Base-by-base conservation (phyloP, 1,140 invertebrate genomes). In the Pemphigus obesinymphae region DNA sequence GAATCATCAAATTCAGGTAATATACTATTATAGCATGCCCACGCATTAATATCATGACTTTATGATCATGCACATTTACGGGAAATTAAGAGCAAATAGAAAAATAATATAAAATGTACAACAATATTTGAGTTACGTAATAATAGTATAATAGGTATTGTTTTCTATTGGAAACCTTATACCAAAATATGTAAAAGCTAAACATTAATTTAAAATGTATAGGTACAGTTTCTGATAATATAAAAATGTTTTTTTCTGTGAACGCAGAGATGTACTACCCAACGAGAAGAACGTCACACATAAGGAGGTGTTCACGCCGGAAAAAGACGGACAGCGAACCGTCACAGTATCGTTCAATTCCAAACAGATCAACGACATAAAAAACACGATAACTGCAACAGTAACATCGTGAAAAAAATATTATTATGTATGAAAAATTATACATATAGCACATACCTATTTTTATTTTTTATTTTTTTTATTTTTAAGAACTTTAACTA, bases 271-370 rank as follows among this genome's bases (percentile, higher is more conserved):
- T 8, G 55, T 80, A 5, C 10, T 29, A 4, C 55, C 76, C 5
- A 45, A 80, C 37, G 76, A 80, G 45, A 80, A 80, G 2, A 20
- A 80, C 31, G 76, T 80, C 23, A 61, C 55, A 20, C 20, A 80
- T 8, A 61, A 7, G 13, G 76, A 80, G 45, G 11, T 20, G 13
- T 80, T 80, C 26, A 80, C 34, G 3, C 76, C 76, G 0, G 76
- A 80, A 61, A 63, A 80, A 15, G 26, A 40, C 6, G 76, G 76
- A 63, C 34, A 61, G 15, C n/a, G 23, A 1, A 80, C 76, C 0
- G 76, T 80, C 23, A 80, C 55, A 0, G 76, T 80, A 11, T 80
- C 76, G 7, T 80, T 80, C 15, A 80, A 80, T 26, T 80, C 76
- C 3, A 29, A 40, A 63, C 50, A 80, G 23, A 37, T 80, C 29